phyloP scores from a whole-genome alignment of 2,113 vertebrate species.

The Bos taurus region DNA sequence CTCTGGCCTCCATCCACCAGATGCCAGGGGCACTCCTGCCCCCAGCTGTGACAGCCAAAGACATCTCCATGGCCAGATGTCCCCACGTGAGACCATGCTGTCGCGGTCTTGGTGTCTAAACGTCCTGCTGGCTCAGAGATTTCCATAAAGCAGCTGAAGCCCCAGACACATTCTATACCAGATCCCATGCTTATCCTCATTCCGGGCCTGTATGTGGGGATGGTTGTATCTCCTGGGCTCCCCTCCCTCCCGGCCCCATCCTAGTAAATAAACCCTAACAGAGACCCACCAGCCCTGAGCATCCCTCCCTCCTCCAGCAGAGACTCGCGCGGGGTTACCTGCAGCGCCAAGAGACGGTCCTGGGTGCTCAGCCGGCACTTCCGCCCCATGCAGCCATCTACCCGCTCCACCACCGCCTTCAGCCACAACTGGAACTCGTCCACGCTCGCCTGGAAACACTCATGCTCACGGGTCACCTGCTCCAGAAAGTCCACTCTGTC shows the following conservation, averaged over 20 bases:
- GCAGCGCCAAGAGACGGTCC: constrained; percentile 81
- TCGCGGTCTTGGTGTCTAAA: background rate
- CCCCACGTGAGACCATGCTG: background rate
- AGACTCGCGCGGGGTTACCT: constrained; percentile 75
- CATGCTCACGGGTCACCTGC: constrained; percentile 86
- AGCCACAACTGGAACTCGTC: constrained; percentile 89
- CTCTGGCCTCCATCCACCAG: background rate
- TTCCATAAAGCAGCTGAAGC: background rate
- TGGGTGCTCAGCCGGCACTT: constrained; percentile 43
- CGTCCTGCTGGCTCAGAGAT: background rate
- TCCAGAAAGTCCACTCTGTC: constrained; percentile 86
- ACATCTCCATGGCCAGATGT: accelerated
- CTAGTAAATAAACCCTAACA: background rate
- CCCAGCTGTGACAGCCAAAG: background rate
- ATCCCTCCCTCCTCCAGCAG: accelerated
- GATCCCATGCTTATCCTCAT: accelerated
- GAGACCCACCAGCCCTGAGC: accelerated
- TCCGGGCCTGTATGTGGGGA: accelerated
- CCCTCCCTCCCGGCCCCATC: too few species aligned
- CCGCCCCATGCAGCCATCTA: constrained; percentile 79
- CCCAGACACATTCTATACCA: accelerated
- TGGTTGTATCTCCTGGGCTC: background rate
- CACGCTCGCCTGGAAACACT: constrained; percentile 77
- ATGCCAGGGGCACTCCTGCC: background rate
- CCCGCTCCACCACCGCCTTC: constrained; percentile 81